Evolutionary conservation across 23 tunicate genomes (phyloP), one percentile per base, ranked within the genome.

Genomic region (Ciona savignyi): DNA sequence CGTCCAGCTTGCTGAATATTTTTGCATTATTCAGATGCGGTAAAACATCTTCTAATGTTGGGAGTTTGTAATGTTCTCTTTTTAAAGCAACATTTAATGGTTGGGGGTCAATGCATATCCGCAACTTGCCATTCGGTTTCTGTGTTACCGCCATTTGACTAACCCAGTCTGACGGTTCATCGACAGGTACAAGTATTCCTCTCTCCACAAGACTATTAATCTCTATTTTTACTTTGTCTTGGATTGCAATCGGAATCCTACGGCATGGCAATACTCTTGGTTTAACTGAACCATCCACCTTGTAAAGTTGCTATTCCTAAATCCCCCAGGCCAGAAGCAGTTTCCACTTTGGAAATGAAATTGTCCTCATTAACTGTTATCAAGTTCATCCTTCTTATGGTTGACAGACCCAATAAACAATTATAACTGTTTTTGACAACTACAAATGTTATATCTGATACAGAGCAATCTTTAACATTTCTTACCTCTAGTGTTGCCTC

Each of bases 51-150:
- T 65, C 60, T 29, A 32, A n/a, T n/a, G 60, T 32, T 2, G 71
- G 80, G 61, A 76, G 60, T 63, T 32, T 63, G 60, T 32, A 76
- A 65, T 76, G 80, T 64, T 76, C 71, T 4, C 71, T n/a, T 25
- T 31, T 31, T 32, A 76, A 32, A 11, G 80, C 80, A 2, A 3
- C 65, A 25, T 76, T 76, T 6, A 63, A 61, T 11, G 60, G 27
- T 63, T 64, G 80, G 3, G 71, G 80, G 60, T 76, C 80, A 6
- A 76, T 63, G 60, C 80, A 76, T 25, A 76, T 63, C 4, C 71
- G 25, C 19, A 76, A 29, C 2, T 25, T 26, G 60, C 80, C 80
- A 20, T 76, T 76, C 29, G 33, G 32, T 32, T 76, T 76, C 2
- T 76, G 23, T 31, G 28, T 67, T 27, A 74, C 67, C 4, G 78